Conservation (phyloP, 1,140 invertebrate genomes). For the Trichomalopsis sarcophagae region DNA sequence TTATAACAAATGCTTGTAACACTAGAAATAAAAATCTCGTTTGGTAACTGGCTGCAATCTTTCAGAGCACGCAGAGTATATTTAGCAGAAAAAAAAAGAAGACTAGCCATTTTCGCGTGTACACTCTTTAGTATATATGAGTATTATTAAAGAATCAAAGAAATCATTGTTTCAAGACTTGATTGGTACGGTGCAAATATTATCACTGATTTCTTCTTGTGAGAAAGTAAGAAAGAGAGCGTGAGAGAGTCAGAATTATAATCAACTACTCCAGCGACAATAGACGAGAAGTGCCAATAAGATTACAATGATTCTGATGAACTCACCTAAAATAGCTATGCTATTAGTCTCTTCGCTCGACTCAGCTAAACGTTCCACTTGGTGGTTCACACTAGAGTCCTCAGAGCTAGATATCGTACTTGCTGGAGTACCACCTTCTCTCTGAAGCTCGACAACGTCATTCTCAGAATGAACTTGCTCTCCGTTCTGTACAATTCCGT, state of each 20-base stretch:
- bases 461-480: constrained; percentile 66
- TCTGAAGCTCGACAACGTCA: constrained; percentile 64
- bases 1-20: constrained; percentile 36
- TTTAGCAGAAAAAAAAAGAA: constrained; percentile 13
- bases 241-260: constrained; percentile 17
- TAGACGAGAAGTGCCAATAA: constrained; percentile 42
- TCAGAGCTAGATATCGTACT: constrained; percentile 71
- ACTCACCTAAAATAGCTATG: constrained; percentile 67
- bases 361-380: constrained; percentile 63
- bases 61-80: constrained; percentile 1
- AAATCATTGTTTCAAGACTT: neutral
- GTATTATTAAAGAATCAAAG: neutral
- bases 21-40: constrained; percentile 11
- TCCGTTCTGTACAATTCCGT: constrained; percentile 65
- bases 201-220: constrained; percentile 27
- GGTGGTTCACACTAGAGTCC: constrained; percentile 67
- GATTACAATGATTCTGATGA: constrained; percentile 45
- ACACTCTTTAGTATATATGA: neutral
- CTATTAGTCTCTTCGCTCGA: constrained; percentile 65
- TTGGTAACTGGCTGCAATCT: constrained; percentile 24
- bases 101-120: constrained; percentile 1
- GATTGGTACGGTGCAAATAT: neutral
- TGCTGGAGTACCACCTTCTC: constrained; percentile 70
- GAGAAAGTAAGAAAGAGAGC: neutral
- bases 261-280: constrained; percentile 24